Conservation (phyloP, 2,888 invertebrate species). For the Andrena camellia region DNA sequence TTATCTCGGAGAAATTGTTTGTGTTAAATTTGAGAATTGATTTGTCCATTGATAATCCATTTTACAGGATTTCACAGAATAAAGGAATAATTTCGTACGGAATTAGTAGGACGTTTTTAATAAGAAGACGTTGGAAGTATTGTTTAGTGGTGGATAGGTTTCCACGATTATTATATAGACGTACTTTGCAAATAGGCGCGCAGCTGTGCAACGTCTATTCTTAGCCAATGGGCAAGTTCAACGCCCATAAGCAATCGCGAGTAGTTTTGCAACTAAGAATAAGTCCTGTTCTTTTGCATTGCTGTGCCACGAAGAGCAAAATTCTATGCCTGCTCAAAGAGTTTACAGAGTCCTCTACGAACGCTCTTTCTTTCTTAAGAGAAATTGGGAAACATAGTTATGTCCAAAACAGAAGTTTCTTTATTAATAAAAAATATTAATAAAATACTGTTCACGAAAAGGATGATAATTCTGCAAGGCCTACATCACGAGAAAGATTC, state of each 20-base stretch:
- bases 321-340: background rate
- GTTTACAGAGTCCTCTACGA: background rate
- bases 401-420: background rate
- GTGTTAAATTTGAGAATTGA: too few species aligned
- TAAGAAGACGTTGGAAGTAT: background rate
- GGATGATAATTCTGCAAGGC: background rate
- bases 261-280: slow-evolving; percentile 54
- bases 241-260: slow-evolving; percentile 45
- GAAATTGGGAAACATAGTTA: too few species aligned
- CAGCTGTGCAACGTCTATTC: slow-evolving; percentile 39
- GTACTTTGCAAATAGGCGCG: slow-evolving; percentile 16
- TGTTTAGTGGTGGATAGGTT: background rate
- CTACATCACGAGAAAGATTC: background rate
- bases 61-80: too few species aligned
- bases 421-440: background rate
- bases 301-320: background rate
- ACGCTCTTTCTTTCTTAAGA: background rate
- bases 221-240: slow-evolving; percentile 52
- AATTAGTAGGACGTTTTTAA: too few species aligned
- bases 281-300: slow-evolving; percentile 36
- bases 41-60: too few species aligned
- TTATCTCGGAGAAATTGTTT: too few species aligned
- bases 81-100: too few species aligned
- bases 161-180: background rate
- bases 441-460: background rate